Evolutionary conservation across 2,113 vertebrate species (phyloP), one percentile per base, ranked within the genome.

Genomic region (Hylia prasina): DNA sequence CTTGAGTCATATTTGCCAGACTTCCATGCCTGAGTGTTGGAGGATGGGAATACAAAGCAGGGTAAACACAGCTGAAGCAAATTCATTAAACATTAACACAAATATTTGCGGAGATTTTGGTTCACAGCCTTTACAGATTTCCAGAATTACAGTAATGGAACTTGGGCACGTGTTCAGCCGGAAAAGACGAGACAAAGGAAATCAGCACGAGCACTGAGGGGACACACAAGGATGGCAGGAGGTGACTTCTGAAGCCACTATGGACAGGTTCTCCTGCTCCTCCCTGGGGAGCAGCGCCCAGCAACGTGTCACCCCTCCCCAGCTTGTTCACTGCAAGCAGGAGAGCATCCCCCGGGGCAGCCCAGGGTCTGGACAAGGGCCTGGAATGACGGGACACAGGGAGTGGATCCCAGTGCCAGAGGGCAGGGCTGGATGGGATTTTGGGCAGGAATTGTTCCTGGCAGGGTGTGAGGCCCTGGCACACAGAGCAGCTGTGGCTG

Each of bases 41-140:
- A 90, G 90, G 76, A 64, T 9, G n/a, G 2, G 75, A 88, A 22
- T 7, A 50, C 78, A 77, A 80, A 50, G 54, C 86, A 86, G 88
- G 15, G 79, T 72, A 92, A 94, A 93, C 85, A 92, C 92, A 90
- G 94, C 95, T 88, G 96, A 88, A 83, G 82, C 79, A 82, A 93
- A 90, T 85, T 92, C 94, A 95, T 96, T 88, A 93, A 93, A 90
- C 63, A 57, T 31, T 23, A 69, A 69, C 7, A 3, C 94, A 96
- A 96, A 93, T 90, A 95, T 96, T 96, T 97, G 95, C 63, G 47
- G 88, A 86, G 94, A 45, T 93, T 92, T 90, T 79, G 87, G 90
- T 57, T 48, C 39, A 19, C 88, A 97, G 88, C 85, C 58, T 57
- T 68, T 77, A 14, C 94, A 91, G 53, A 31, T 68, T 71, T 48